Conservation (phyloP, 2,113 vertebrate species). For the Centropus unirufus region DNA sequence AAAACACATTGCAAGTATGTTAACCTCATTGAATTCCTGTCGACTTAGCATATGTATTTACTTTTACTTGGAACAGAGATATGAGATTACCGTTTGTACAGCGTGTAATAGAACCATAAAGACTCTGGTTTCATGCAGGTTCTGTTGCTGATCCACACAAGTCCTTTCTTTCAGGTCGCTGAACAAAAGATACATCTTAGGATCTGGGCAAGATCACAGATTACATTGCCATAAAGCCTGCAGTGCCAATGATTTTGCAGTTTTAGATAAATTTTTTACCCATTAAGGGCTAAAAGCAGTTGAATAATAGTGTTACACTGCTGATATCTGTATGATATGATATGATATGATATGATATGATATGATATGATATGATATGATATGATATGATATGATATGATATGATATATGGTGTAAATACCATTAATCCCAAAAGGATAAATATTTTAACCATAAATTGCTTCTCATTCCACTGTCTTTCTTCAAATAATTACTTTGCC, state of each 20-base stretch:
- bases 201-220: not conserved
- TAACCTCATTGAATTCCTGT: not conserved
- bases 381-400: too few relatives aligned
- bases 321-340: not conserved
- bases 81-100: not conserved
- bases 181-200: not conserved
- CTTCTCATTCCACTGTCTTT: not conserved
- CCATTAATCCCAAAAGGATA: not conserved
- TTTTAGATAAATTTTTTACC: not conserved
- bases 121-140: not conserved
- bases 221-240: not conserved
- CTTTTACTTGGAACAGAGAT: not conserved
- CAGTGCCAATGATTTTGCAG: not conserved
- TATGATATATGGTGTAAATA: not conserved
- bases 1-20: not conserved
- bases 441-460: not conserved
- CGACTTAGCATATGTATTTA: not conserved
- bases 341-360: not conserved
- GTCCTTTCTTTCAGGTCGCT: not conserved
- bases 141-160: not conserved
- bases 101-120: not conserved
- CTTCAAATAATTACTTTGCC: not conserved
- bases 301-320: not conserved
- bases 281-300: not conserved
- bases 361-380: too few relatives aligned